phyloP scores from a whole-genome alignment of 53 echinoderm and acorn worm genomes.

The Holothuria leucospilota region DNA sequence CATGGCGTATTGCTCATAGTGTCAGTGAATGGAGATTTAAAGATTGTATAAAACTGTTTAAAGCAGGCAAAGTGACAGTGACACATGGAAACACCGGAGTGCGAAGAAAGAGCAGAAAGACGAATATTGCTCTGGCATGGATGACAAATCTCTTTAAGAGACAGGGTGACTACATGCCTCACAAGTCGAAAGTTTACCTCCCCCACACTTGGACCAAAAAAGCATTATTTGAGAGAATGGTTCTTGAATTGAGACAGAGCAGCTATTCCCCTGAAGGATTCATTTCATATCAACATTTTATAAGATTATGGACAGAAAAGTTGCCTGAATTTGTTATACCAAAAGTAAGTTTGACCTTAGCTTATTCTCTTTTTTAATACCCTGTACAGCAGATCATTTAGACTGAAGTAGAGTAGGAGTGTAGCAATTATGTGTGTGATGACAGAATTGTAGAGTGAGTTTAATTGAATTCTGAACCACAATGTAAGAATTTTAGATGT shows the following conservation, averaged over 20 bases:
- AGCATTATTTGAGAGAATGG: not conserved
- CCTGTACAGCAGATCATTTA: no score
- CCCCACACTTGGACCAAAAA: constrained; percentile 17
- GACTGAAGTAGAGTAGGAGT: no score
- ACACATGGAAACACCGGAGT: not conserved
- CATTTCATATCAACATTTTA: constrained; percentile 27
- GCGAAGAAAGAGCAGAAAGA: not conserved
- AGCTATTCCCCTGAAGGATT: not conserved
- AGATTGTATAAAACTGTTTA: not conserved
- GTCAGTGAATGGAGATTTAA: constrained; percentile 13
- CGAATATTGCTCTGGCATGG: not conserved
- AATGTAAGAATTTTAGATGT: no score
- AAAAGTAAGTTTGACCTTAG: not conserved
- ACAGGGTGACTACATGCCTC: constrained; percentile 30
- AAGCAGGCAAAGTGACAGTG: not conserved
- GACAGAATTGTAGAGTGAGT: no score
- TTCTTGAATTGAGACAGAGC: not conserved
- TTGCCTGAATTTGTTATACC: constrained; percentile 10
- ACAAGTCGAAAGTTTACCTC: not conserved
- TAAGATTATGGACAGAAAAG: not conserved
- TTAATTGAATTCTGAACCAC: no score
- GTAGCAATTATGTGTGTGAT: no score
- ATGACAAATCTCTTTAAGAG: constrained; percentile 16
- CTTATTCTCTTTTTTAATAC: no score
- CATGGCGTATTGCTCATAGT: not conserved